Base-by-base conservation (phyloP, 2,113 vertebrate species). In the Apteryx owenii region DNA sequence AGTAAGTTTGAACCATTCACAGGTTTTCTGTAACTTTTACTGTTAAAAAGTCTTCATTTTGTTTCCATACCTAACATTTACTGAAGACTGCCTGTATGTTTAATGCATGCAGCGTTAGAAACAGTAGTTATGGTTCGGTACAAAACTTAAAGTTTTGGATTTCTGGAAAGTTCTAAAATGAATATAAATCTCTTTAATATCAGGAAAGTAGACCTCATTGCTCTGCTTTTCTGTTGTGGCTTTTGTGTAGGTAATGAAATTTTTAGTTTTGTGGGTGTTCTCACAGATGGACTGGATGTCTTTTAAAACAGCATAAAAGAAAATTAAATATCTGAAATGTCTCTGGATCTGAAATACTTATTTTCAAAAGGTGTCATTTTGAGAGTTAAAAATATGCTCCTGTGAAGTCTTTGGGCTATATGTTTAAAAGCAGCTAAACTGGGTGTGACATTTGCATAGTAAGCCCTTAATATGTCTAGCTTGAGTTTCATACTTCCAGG, bases 181-280 rank as follows among this genome's bases (percentile, higher is more conserved):
- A 69, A 36, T 46, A 72, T 36, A 40, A 85, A 31, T 40, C 0
- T 72, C 26, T 77, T 91, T 44, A 62, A 6, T 54, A 71, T 20
- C 25, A 64, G 48, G 51, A 60, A 85, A 64, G 23, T 65, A 18
- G 25, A 7, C 81, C n/a, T 72, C 60, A 48, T 11, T 92, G 81
- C 36, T 71, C 26, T 8, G 8, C 29, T 76, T 82, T 33, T 73
- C 2, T 10, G 73, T 90, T 85, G 42, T 56, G 31, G 19, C 21
- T 78, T 69, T 26, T 48, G 2, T 61, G 48, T 81, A 72, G 54
- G n/a, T 85, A 21, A 10, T 12, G 19, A 44, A 46, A 36, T 22
- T 87, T 78, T 38, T 46, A 65, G 33, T 89, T 87, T 76, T 69
- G 84, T 48, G 61, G n/a, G 8, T 72, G 25, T 89, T 89, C 46